Evolutionary conservation across 2,888 invertebrate species (phyloP).

Genomic region (Malthinus seriepunctatus): DNA sequence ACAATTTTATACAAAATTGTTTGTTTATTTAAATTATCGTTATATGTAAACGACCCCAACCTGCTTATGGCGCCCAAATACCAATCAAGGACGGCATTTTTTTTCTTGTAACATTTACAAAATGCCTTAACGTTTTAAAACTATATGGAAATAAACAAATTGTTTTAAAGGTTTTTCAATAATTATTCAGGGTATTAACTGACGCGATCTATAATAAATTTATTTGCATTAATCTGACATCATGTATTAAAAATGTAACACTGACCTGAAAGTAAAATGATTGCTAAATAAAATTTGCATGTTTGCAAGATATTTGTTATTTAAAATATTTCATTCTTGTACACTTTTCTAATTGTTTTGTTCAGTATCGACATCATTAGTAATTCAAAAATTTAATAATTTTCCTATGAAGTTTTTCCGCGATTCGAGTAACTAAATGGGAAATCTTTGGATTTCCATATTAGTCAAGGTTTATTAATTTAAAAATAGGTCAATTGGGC

Average conservation of each 20-base stretch:
- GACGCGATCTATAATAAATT: background rate
- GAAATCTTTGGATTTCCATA: too few species aligned
- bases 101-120: background rate
- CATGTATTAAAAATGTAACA: conserved; percentile 7
- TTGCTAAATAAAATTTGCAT: conserved; percentile 5
- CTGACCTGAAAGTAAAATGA: conserved; percentile 12
- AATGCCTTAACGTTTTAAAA: background rate
- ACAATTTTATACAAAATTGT: conserved; percentile 3
- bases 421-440: too few species aligned
- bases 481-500: too few species aligned
- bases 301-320: background rate
- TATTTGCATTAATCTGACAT: conserved; percentile 3
- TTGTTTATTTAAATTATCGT: conserved; percentile 10
- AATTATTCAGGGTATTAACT: background rate
- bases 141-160: conserved; percentile 12
- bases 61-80: conserved; percentile 35
- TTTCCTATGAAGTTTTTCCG: too few species aligned
- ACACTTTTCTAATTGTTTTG: too few species aligned
- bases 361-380: too few species aligned
- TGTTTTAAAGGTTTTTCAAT: conserved; percentile 9
- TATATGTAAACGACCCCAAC: conserved; percentile 25
- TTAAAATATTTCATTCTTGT: too few species aligned
- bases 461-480: too few species aligned
- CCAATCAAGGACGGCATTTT: conserved; percentile 32
- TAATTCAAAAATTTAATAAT: too few species aligned